phyloP scores from a whole-genome alignment of 2,797 vertebrate species.

The Coluber constrictor region DNA sequence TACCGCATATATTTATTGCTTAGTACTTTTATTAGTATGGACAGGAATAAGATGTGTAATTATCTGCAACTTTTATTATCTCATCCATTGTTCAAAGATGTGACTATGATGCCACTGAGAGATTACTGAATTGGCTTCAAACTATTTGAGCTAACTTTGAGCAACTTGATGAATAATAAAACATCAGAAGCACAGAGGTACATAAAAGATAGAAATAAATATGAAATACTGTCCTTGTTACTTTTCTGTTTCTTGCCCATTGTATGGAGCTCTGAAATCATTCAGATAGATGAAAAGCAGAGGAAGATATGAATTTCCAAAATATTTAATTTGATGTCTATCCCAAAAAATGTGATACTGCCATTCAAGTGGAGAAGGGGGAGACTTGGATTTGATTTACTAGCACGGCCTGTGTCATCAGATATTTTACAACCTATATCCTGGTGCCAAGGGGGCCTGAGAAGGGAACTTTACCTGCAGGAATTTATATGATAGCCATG shows the following conservation, averaged over 20 bases:
- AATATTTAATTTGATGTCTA: not conserved
- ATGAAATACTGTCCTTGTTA: not conserved
- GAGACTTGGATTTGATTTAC: no score
- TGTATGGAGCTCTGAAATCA: not conserved
- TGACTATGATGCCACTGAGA: not conserved
- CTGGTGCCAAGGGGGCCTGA: no score
- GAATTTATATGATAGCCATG: no score
- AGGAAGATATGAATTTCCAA: not conserved
- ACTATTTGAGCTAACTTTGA: not conserved
- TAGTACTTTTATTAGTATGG: not conserved
- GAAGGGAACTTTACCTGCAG: no score
- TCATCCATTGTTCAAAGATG: not conserved
- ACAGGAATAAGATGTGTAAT: no score
- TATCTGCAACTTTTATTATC: not conserved
- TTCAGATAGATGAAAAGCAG: not conserved
- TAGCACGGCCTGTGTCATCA: no score
- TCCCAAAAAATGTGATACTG: no score
- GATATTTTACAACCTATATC: no score
- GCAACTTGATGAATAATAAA: not conserved
- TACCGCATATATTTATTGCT: not conserved
- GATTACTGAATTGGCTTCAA: not conserved
- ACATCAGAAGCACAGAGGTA: no score
- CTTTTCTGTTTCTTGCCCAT: not conserved
- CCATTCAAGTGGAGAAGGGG: no score
- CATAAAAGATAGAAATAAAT: not conserved